Conservation (phyloP, 2,888 invertebrate genomes). For the Rhingia campestris region DNA sequence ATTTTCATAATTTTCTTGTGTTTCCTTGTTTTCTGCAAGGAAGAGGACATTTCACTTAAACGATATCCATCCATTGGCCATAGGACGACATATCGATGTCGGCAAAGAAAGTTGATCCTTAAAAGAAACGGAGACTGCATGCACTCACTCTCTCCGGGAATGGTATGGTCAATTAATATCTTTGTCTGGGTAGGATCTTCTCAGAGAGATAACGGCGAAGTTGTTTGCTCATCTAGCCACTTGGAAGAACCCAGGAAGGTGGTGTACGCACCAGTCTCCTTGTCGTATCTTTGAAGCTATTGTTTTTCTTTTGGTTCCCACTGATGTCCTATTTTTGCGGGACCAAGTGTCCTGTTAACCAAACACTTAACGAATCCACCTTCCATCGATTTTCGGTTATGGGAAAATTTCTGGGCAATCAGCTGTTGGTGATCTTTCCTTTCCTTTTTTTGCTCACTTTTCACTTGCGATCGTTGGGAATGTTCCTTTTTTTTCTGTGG, state of each 20-base stretch:
- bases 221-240: slow-evolving; percentile 71
- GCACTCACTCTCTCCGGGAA: slow-evolving; percentile 4
- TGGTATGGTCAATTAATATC: slow-evolving; percentile 67
- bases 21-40: slow-evolving; percentile 6
- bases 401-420: slow-evolving; percentile 71
- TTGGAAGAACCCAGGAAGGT: slow-evolving; percentile 51
- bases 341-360: slow-evolving; percentile 72
- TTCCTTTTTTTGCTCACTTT: slow-evolving; percentile 34
- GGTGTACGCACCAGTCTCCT: neutral
- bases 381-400: slow-evolving; percentile 58
- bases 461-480: slow-evolving; percentile 40
- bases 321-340: slow-evolving; percentile 53
- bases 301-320: slow-evolving; percentile 65
- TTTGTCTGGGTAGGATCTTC: slow-evolving; percentile 51
- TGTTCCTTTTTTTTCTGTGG: slow-evolving; percentile 17
- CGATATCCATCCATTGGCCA: neutral
- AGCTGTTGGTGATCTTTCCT: slow-evolving; percentile 64
- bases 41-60: slow-evolving; percentile 60
- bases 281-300: slow-evolving; percentile 13
- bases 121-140: slow-evolving; percentile 32
- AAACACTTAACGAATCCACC: slow-evolving; percentile 71
- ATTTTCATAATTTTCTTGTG: slow-evolving; percentile 42
- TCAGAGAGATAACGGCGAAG: slow-evolving; percentile 59
- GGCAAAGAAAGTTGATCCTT: slow-evolving; percentile 67
- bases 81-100: slow-evolving; percentile 28